Evolutionary conservation across 2,797 vertebrate genomes (phyloP), one percentile per base, ranked within the genome.

Genomic region (Glyptemys insculpta): DNA sequence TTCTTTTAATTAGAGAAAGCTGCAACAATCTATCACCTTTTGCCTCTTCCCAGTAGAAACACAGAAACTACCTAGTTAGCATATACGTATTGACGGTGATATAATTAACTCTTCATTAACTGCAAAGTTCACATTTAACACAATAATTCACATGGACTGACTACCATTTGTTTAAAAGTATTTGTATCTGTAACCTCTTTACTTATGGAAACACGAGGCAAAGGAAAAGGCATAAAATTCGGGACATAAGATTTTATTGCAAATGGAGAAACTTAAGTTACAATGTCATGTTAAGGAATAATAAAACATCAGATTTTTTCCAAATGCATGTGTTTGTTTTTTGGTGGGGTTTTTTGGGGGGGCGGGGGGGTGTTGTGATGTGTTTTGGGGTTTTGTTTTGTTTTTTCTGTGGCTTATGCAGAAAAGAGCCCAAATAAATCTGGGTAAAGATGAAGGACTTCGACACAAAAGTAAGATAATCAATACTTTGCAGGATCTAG

Each of bases 51-150:
- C 57, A 92, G 0, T n/a, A 68, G 80, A 47, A 82, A 86, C 7
- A 93, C n/a, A 92, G 59, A 84, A 90, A 83, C 34, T 54, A 23
- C 6, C 54, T 83, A 74, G 47, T 89, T 65, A 92, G 90, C 80
- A 87, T 88, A 81, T n/a, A 34, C 27, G 90, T 15, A 23, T 52
- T 85, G 90, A 11, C 74, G 10, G 18, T 83, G 68, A 27, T 19
- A 87, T 79, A 89, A 81, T 86, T 83, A 94, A 93, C 84, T 85
- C 56, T 53, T 89, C 57, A 82, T 8, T 47, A 92, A 83, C 37
- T 95, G 83, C 44, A 92, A 49, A 47, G 16, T 41, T 87, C 0
- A 0, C 72, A 92, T 82, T 87, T 83, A 81, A 93, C 86, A 41
- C 16, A 85, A 44, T 84, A 89, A 93, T 93, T 92, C 68, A 82